Evolutionary conservation across 2,113 vertebrate species (phyloP), one percentile per base, ranked within the genome.

Genomic region (Montifringilla adamsi): DNA sequence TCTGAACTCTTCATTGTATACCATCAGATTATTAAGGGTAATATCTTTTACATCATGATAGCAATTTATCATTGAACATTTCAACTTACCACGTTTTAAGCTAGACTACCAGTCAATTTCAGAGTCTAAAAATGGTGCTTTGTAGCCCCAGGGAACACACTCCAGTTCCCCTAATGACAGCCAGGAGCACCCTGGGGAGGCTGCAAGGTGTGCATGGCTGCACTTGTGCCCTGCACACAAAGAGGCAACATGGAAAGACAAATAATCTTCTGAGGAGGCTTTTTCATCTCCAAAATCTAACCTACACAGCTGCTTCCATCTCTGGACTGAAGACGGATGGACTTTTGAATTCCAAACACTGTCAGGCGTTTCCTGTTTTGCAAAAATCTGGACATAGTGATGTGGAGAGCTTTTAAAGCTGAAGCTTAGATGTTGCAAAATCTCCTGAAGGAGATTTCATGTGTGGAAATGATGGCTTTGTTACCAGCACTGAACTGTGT

Each of bases 41-140:
- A 80, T 95, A 91, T 62, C 26, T 93, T 95, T 84, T 91, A 49
- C 83, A 75, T 94, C 91, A 95, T 93, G 81, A 74, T 58, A 93
- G 87, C 49, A 95, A 94, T 95, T 97, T 89, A 90, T 96, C 89
- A 91, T 0, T 55, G 68, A 87, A 58, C 67, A 39, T 91, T 83
- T 87, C 64, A 93, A 83, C 30, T 53, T 50, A 30, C 26, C 67
- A 17, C n/a, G 24, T 59, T 90, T 94, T 86, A 86, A 94, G 27
- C 59, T 89, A 47, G 15, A 24, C 30, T 44, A 41, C 18, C 55
- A 83, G 35, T 74, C 55, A 83, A 56, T 92, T 91, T 87, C 43
- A 87, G 59, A 35, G 63, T 64, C 73, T 70, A 68, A 72, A 95
- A 86, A 39, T 41, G 46, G 39, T 82, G 28, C 17, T 92, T 64